Evolutionary conservation across 2,888 invertebrate genomes (phyloP).

Genomic region (Machimus atricapillus): DNA sequence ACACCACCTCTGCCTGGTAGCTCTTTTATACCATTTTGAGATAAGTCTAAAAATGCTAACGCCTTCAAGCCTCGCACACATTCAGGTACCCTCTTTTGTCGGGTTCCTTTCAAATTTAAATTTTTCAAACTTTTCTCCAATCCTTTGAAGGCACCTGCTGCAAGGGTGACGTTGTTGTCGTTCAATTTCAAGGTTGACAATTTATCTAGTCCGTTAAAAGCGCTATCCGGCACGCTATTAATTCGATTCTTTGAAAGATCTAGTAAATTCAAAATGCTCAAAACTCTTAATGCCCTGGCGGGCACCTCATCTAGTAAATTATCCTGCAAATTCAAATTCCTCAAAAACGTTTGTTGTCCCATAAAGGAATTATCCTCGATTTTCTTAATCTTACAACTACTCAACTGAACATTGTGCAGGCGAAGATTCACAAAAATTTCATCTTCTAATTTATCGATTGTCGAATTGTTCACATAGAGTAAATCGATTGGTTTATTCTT

Average conservation of each 20-base stretch:
- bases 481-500: conserved; percentile 77
- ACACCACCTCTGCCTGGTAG: conserved; percentile 75
- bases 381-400: conserved; percentile 77
- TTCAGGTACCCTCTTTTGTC: conserved; percentile 80
- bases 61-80: conserved; percentile 79
- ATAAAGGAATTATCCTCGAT: conserved; percentile 79
- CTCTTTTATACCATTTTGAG: conserved; percentile 85
- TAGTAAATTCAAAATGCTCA: conserved; percentile 77
- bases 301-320: conserved; percentile 83
- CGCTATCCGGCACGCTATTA: conserved; percentile 73
- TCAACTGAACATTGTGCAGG: conserved; percentile 84
- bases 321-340: conserved; percentile 85
- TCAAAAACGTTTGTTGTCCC: conserved; percentile 81
- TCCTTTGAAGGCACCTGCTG: conserved; percentile 75
- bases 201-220: conserved; percentile 76
- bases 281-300: conserved; percentile 71
- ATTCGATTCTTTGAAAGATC: conserved; percentile 87
- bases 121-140: conserved; percentile 82
- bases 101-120: conserved; percentile 86
- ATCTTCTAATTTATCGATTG: conserved; percentile 72
- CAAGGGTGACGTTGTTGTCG: conserved; percentile 83
- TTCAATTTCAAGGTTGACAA: conserved; percentile 84
- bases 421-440: conserved; percentile 74
- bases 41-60: conserved; percentile 86
- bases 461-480: conserved; percentile 88